Evolutionary conservation across 2,888 invertebrate genomes (phyloP).

Genomic region (Acanthosoma haemorrhoidale): DNA sequence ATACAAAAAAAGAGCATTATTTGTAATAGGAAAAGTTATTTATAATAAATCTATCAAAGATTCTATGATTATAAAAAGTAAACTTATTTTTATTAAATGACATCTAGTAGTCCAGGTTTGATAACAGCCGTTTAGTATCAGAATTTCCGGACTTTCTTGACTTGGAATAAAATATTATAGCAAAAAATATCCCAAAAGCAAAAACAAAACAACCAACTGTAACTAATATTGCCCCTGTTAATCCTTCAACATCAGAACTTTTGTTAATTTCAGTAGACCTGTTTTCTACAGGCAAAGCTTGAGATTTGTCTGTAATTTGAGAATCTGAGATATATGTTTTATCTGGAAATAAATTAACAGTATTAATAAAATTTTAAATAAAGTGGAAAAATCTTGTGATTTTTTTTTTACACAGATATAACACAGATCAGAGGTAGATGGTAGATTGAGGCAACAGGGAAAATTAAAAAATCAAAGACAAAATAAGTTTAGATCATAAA

Average conservation of each 20-base stretch:
- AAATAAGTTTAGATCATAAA: too few relatives aligned
- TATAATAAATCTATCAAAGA: too few relatives aligned
- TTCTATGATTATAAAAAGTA: neutral
- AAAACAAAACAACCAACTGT: constrained; percentile 39
- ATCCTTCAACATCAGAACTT: constrained; percentile 24
- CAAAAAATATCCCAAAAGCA: constrained; percentile 37
- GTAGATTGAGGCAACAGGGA: too few relatives aligned
- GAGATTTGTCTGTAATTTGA: neutral
- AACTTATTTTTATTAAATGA: neutral
- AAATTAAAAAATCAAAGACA: too few relatives aligned
- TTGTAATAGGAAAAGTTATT: too few relatives aligned
- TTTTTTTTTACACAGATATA: neutral
- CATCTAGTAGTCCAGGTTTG: constrained; percentile 13
- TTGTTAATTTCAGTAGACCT: neutral
- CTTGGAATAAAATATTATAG: constrained; percentile 38
- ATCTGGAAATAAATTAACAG: neutral
- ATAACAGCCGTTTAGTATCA: constrained; percentile 29
- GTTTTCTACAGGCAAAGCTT: neutral
- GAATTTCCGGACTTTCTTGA: constrained; percentile 35
- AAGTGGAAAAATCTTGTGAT: neutral
- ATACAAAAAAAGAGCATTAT: too few relatives aligned
- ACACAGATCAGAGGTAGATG: too few relatives aligned
- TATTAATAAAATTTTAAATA: neutral
- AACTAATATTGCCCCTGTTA: constrained; percentile 38
- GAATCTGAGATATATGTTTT: neutral